phyloP scores from a whole-genome alignment of 2,888 invertebrate species.

The Mycogona germanica region DNA sequence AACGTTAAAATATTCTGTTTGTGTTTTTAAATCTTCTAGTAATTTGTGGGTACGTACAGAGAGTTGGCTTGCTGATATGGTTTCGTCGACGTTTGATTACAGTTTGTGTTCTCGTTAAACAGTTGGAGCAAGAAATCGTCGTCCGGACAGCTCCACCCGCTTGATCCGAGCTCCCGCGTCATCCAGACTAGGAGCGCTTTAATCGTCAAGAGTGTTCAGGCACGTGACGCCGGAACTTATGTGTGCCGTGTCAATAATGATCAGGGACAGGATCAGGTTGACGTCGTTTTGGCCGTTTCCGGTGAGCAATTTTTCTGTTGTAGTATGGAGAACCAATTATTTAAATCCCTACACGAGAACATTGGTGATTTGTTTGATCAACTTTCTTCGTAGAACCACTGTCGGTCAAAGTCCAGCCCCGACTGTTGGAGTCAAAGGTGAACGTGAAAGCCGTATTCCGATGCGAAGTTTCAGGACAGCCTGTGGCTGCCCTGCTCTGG shows the following conservation, averaged over 20 bases:
- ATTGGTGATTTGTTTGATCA: background rate
- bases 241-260: constrained; percentile 13
- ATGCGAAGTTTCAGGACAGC: constrained; percentile 20
- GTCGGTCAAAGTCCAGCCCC: constrained; percentile 13
- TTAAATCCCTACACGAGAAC: background rate
- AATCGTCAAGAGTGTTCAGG: background rate
- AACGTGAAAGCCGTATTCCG: constrained; percentile 24
- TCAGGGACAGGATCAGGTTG: constrained; percentile 6
- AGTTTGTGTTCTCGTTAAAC: too few species aligned
- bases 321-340: too few species aligned
- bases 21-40: too few species aligned
- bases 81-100: too few species aligned
- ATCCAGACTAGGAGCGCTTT: constrained; percentile 2
- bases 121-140: too few species aligned
- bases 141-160: too few species aligned
- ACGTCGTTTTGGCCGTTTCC: background rate
- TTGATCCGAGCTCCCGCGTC: too few species aligned
- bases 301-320: constrained; percentile 7
- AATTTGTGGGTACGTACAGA: too few species aligned
- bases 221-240: constrained; percentile 8
- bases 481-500: constrained; percentile 25
- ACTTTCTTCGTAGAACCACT: background rate
- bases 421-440: constrained; percentile 23
- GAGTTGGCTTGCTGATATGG: too few species aligned
- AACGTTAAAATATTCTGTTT: too few species aligned